Base-by-base conservation (phyloP, 2,797 vertebrate species). In the Pseudochirops corinnae region DNA sequence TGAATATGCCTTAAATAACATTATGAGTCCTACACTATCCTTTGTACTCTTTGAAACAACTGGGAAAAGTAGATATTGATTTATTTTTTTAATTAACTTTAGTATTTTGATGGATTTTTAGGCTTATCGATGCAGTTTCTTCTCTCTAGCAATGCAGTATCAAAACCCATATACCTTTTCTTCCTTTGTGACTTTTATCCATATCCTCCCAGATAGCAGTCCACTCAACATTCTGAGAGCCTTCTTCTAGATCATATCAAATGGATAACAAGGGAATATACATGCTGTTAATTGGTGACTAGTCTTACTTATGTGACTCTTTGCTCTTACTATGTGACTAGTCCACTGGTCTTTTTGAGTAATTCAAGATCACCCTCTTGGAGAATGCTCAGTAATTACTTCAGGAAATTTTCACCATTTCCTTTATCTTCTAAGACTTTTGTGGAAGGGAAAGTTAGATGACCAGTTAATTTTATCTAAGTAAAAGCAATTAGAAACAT, bases 1-100 rank as follows among this genome's bases (percentile, higher is more conserved):
- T 46, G 39, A 87, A 46, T 87, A 87, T 87, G 39, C 62, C 93
- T 93, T 52, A 62, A 95, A 95, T 92, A 95, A 95, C 95, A 94
- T 90, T 93, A 18, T 92, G 67, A 55, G 31, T 31, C 60, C 91
- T 96, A 50, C 9, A 46, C 74, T 87, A 87, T 46, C 21, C 39
- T 87, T 26, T 39, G 14, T 21, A 74, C 6, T 46, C 39, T 87
- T 87, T 87, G 39, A 1, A 11, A 87, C 74, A 87, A 87, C 7
- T 82, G 39, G 3, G 39, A 39, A 46, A 87, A 87, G 7, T 50
- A 12, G 39, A 87, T 26, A 82, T 18, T 24, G 21, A 46, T 87
- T 24, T 87, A 0, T 26, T 50, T 21, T 21, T 87, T 87, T 21
- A 87, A 87, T 26, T 87, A 46, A 87, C 21, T 26, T 87, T 87